Percentiles rank a stretch among this genome's conserved stretches.
These are phyloP conservation scores for Colinus virginianus DNA, from an alignment of 2,113 vertebrate species.

Conservation along the genomic window DNA sequence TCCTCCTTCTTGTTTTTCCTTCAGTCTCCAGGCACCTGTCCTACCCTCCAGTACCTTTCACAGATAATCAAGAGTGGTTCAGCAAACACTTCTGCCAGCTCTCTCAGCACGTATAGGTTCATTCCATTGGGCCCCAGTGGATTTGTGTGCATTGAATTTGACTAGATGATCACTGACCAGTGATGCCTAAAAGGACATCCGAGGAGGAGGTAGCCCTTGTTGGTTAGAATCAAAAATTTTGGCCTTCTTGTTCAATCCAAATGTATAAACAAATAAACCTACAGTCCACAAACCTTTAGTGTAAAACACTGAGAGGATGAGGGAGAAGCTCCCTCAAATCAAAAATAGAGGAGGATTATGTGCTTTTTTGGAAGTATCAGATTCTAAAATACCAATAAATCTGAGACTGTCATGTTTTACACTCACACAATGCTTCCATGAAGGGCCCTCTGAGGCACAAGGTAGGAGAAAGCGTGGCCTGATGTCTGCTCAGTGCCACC, in stretches of 20 bases:
- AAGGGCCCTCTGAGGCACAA: background rate
- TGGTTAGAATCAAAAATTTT: background rate
- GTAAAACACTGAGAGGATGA: background rate
- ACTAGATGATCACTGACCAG: too few species aligned
- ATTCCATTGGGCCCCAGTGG: too few species aligned
- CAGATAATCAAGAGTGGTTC: too few species aligned
- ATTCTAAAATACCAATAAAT: background rate
- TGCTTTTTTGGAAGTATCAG: background rate
- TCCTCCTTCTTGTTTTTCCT: too few species aligned
- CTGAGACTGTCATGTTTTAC: background rate
- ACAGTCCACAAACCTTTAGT: background rate
- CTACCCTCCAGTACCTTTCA: too few species aligned
- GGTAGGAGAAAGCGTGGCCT: background rate
- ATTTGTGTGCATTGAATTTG: too few species aligned
- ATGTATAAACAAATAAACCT: background rate
- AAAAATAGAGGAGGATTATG: background rate
- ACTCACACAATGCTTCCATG: accelerated
- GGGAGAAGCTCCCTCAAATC: background rate
- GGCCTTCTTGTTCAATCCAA: background rate
- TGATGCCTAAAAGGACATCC: background rate
- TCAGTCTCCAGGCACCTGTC: too few species aligned
- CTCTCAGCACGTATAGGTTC: too few species aligned
- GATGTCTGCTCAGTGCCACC: background rate
- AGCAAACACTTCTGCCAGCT: too few species aligned
- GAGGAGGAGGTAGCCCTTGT: background rate